Percentiles rank a stretch among this genome's conserved stretches.
These are phyloP conservation scores for Melitaea athalia DNA, from an alignment of 2,888 invertebrate genomes.

Conservation along the genomic window DNA sequence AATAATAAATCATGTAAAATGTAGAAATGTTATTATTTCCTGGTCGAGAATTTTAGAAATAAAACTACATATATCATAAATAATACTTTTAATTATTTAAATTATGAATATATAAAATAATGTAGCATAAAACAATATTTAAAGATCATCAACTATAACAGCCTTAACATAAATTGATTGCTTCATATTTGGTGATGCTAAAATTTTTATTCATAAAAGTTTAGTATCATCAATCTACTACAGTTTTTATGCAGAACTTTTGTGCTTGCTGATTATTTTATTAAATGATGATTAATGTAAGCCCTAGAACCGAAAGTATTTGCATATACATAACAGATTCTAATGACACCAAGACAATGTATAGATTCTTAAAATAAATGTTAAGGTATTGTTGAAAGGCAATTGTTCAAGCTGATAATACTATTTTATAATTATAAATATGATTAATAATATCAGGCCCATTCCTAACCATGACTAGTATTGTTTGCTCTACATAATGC, in stretches of 20 bases:
- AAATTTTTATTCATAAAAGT: not conserved
- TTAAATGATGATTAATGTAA: conserved; percentile 55
- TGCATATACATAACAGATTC: conserved; percentile 41
- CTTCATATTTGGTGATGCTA: conserved; percentile 52
- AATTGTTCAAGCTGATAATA: conserved; percentile 41
- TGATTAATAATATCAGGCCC: conserved; percentile 39
- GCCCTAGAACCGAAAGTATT: conserved; percentile 70
- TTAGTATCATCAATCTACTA: conserved; percentile 17
- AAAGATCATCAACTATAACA: conserved; percentile 36
- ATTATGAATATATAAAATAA: conserved; percentile 28
- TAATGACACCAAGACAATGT: not conserved
- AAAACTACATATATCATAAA: conserved; percentile 29
- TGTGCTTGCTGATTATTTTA: conserved; percentile 56
- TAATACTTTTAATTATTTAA: conserved; percentile 28
- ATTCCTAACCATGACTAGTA: conserved; percentile 61
- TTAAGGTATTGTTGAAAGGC: conserved; percentile 49
- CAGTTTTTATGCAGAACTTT: conserved; percentile 36
- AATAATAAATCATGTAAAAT: conserved; percentile 34
- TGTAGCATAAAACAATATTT: conserved; percentile 21
- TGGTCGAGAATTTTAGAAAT: conserved; percentile 9
- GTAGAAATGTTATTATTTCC: not conserved
- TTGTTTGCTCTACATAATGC: conserved; percentile 56
- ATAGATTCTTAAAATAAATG: conserved; percentile 4
- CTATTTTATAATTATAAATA: conserved; percentile 29
- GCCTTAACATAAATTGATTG: conserved; percentile 40